phyloP scores from a whole-genome alignment of 2,797 vertebrate genomes.

The Sorex maritimensis region DNA sequence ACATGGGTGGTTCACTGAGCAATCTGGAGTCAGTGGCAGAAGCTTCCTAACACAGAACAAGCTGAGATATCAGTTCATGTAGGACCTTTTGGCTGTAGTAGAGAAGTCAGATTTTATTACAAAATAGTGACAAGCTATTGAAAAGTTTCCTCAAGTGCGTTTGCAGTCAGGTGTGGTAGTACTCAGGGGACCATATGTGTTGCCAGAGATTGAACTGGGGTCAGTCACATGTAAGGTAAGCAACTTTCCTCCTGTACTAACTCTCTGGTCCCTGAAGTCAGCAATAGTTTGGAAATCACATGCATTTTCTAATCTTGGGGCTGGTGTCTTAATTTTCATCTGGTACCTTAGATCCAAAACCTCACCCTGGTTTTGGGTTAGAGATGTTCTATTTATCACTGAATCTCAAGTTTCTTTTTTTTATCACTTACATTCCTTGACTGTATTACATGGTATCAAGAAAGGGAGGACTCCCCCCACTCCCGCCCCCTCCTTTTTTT shows the following conservation, averaged over 20 bases:
- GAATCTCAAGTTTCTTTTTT: conserved; percentile 1
- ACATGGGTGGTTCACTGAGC: neutral
- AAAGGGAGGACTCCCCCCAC: neutral
- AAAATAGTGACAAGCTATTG: conserved; percentile 13
- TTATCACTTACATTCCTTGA: conserved; percentile 2
- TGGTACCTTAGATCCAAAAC: neutral
- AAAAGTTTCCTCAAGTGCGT: conserved; percentile 11
- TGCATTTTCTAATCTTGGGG: neutral
- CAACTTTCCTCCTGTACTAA: no score
- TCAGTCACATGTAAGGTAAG: no score
- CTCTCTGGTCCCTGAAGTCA: no score
- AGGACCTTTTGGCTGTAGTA: neutral
- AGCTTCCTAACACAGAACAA: neutral
- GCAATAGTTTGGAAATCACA: conserved; percentile 1
- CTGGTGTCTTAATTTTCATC: conserved; percentile 11
- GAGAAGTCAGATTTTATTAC: conserved; percentile 41
- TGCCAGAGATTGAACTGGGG: neutral
- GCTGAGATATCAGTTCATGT: neutral
- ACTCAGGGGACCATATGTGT: no score
- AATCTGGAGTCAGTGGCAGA: neutral
- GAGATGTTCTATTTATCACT: neutral
- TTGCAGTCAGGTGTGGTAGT: neutral
- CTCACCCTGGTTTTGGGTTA: conserved; percentile 23
- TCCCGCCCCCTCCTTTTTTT: neutral
- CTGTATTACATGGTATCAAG: neutral